Percentiles rank a stretch among this genome's conserved stretches.
Evolutionary conservation across 2,797 vertebrate species (phyloP).

Genomic region (Periparus ater): DNA sequence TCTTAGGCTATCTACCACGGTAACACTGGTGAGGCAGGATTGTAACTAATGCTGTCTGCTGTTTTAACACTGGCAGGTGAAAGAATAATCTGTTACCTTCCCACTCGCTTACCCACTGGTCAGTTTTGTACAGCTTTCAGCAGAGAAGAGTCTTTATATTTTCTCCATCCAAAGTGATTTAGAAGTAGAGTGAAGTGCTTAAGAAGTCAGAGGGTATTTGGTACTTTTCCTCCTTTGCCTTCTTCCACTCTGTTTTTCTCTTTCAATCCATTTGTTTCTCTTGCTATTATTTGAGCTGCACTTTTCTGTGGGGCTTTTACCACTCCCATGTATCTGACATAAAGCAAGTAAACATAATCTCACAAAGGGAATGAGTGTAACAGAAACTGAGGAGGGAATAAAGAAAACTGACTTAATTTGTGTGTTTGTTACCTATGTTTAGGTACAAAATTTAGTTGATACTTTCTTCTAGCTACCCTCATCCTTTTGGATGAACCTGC

Average conservation of each 20-base stretch:
- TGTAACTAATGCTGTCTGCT: background rate
- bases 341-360: background rate
- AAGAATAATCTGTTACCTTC: background rate
- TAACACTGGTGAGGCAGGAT: background rate
- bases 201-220: background rate
- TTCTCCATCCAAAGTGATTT: background rate
- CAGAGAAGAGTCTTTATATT: background rate
- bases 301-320: background rate
- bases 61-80: background rate
- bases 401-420: background rate
- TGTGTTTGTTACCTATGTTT: background rate
- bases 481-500: background rate
- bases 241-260: background rate
- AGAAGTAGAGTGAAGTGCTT: background rate
- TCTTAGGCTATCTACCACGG: background rate
- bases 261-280: background rate
- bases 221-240: background rate
- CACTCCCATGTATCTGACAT: background rate
- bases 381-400: background rate
- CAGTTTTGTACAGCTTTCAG: background rate
- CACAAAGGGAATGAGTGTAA: background rate
- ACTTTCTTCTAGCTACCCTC: background rate
- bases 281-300: background rate
- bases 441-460: background rate
- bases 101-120: background rate